A percentile compares a stretch with the other conserved stretches of the same genome.
Conservation (phyloP, 2,888 invertebrate genomes). For the Ochropleura leucogaster region DNA sequence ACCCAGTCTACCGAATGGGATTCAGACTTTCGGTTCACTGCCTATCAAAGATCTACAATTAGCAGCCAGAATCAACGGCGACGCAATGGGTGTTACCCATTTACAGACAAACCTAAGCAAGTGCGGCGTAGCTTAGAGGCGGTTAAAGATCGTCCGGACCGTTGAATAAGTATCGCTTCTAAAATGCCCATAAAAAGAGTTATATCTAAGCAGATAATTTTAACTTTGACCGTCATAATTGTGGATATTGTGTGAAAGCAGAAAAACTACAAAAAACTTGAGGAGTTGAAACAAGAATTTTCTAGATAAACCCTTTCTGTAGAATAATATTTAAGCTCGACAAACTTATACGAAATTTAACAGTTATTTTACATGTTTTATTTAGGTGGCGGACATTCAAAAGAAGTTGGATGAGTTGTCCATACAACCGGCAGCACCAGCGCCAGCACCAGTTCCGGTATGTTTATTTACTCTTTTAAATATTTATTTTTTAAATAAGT, state of each 20-base stretch:
- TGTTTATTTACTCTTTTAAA: slow-evolving; percentile 54
- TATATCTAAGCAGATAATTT: not conserved
- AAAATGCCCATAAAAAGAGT: not conserved
- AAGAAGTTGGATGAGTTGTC: slow-evolving; percentile 82
- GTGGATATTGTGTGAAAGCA: not conserved
- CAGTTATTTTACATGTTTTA: not conserved
- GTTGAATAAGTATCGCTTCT: too few relatives aligned
- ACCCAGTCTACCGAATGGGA: too few relatives aligned
- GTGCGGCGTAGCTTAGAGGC: too few relatives aligned
- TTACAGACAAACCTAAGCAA: too few relatives aligned
- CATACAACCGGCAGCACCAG: slow-evolving; percentile 65
- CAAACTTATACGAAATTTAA: not conserved
- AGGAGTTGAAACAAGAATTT: not conserved
- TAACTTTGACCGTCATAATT: not conserved
- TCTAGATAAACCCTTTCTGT: not conserved
- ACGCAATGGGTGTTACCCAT: too few relatives aligned
- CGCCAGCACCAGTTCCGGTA: slow-evolving; percentile 75
- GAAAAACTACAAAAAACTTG: not conserved
- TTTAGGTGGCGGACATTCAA: slow-evolving; percentile 85
- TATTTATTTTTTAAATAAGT: not conserved
- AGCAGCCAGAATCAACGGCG: too few relatives aligned
- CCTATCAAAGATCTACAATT: too few relatives aligned
- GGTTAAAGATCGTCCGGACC: too few relatives aligned
- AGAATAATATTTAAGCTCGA: not conserved
- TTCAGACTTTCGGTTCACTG: too few relatives aligned